Base-by-base conservation (phyloP, 1,140 invertebrate species). In the Littorina saxatilis region DNA sequence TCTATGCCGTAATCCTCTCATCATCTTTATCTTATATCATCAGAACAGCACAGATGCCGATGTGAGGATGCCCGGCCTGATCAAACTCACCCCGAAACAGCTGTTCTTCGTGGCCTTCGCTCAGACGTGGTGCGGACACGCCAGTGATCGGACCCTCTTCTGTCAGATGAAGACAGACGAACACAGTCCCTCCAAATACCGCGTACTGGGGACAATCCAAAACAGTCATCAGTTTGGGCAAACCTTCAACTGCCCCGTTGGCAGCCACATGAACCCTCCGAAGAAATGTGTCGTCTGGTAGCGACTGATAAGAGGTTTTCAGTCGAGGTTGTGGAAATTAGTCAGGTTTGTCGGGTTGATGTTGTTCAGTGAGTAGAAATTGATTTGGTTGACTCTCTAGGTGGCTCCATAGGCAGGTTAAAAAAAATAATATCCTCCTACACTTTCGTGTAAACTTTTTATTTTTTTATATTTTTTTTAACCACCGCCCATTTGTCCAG, bases 31-130 rank as follows among this genome's bases (percentile, higher is more conserved):
- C n/a, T n/a, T n/a, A n/a, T n/a, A n/a, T n/a, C n/a, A n/a, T n/a
- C n/a, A n/a, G 29, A 29, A 40, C 15, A 40, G 32, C 43, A 47
- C n/a, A 50, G 39, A 75, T 20, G 17, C 43, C 13, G 23, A 27
- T 37, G 35, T 43, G 40, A 17, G 40, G 17, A 20, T 35, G 29
- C 66, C 66, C 5, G 66, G 66, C 7, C 32, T 68, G 15, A 17
- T 5, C 0, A 35, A 5, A 1, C 1, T 68, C n/a, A 68, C 66
- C 0, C 66, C 32, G n/a, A 17, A 17, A 17, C 66, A 68, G 66
- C 66, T 68, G 0, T 68, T 68, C 29, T 68, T 68, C 66, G 5
- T 68, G 66, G 9, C 66, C 66, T 52, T 32, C 73, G 23, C 73
- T 7, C 73, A 75, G 39, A 75, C 27, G 9, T 43, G 40, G 40